Percentiles rank a stretch among this genome's conserved stretches.
Evolutionary conservation across 1,140 invertebrate genomes (phyloP).

Genomic region (Hormaphis cornu): DNA sequence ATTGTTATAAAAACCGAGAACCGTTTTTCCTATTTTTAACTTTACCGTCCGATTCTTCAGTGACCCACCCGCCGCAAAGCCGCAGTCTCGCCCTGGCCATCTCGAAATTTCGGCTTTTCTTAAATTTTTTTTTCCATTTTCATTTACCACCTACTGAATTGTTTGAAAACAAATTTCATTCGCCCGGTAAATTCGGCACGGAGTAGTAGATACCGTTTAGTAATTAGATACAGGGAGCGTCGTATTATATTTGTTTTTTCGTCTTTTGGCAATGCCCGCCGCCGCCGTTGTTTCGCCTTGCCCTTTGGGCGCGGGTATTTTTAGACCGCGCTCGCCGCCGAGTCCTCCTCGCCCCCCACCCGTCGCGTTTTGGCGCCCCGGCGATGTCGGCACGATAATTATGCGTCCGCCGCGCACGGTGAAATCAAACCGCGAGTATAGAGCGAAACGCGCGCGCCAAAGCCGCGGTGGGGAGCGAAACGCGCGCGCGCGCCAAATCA

Average conservation of each 20-base stretch:
- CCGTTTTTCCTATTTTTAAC: too few relatives aligned
- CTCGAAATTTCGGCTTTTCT: too few relatives aligned
- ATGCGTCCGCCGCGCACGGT: not conserved
- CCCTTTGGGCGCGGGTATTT: slow-evolving; percentile 23
- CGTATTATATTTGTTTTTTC: not conserved
- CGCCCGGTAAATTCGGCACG: too few relatives aligned
- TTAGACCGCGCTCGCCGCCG: not conserved
- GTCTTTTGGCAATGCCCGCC: not conserved
- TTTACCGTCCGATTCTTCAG: too few relatives aligned
- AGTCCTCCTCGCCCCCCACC: not conserved
- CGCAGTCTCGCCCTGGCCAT: too few relatives aligned
- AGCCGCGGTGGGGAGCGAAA: not conserved
- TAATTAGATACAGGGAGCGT: not conserved
- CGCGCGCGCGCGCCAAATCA: too few relatives aligned
- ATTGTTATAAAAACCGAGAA: too few relatives aligned
- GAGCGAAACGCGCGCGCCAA: not conserved
- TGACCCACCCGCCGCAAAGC: too few relatives aligned
- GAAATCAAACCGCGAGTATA: not conserved
- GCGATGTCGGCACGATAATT: not conserved
- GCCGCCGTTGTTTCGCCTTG: slow-evolving; percentile 13
- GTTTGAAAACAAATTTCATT: too few relatives aligned
- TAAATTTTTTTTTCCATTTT: too few relatives aligned
- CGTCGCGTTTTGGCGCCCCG: not conserved
- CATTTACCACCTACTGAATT: too few relatives aligned
- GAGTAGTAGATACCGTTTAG: too few relatives aligned